Base-by-base conservation (phyloP, 2,797 vertebrate genomes). In the Coendou prehensilis region DNA sequence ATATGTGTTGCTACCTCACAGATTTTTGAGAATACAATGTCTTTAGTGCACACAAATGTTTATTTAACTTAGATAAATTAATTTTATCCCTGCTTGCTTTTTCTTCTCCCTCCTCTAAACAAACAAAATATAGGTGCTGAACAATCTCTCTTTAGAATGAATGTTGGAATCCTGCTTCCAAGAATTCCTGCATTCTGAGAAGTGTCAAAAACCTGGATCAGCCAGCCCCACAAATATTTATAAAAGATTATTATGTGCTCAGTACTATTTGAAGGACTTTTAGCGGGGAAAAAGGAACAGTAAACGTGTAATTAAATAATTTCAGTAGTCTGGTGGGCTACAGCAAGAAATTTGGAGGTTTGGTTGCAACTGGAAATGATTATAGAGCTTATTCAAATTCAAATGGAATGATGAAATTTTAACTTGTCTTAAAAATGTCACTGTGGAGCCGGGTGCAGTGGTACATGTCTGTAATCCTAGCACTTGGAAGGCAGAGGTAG, bases 351-450 rank as follows among this genome's bases (percentile, higher is more conserved):
- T 73, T 80, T 95, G 47, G 13, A 54, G 84, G 87, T 95, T 28
- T 93, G 33, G 3, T 87, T 81, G 69, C 30, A 87, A 4, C 5
- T 87, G 5, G 64, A 80, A 91, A 30, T 11, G n/a, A 28, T 64
- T 93, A 10, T 50, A 86, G 59, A 7, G 54, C 89, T 91, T 96
- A 85, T 61, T 84, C 10, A 87, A 75, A 85, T 61, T 84, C 10
- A 87, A 75, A 64, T 57, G 2, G 28, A 94, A 83, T 41, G 15
- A 82, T 89, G 63, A 93, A 15, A 89, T 59, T 92, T 89, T 92
- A 52, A 59, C 84, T 92, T 81, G 52, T 87, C 52, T 90, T 89
- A 50, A 23, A 81, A 59, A 28, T 93, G 45, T 63, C 37, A 47
- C 71, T 28, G 11, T 47, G 37, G 41, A 47, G 41, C 10, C 20